These are phyloP conservation scores for Lethocerus indicus DNA, from an alignment of 1,140 invertebrate species.

Conservation along the genomic window DNA sequence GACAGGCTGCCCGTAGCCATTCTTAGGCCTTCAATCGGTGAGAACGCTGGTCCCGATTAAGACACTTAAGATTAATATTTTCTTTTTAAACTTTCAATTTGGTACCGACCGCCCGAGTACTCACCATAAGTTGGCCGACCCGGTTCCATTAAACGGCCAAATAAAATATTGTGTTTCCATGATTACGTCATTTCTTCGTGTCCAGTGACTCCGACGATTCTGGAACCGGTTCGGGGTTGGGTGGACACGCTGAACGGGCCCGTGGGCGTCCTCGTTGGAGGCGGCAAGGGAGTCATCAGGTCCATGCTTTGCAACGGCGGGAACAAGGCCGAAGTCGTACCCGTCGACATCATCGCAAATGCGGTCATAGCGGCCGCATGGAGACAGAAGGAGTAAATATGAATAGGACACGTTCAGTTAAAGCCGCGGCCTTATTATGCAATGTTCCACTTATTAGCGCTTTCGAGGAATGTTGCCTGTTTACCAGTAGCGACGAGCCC, in stretches of 20 bases:
- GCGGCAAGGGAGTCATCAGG: conserved; percentile 38
- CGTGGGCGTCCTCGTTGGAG: conserved; percentile 28
- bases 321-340: conserved; percentile 38
- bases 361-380: conserved; percentile 37
- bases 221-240: conserved; percentile 35
- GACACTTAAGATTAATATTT: neutral
- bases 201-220: conserved; percentile 23
- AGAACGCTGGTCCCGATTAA: neutral
- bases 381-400: too few relatives aligned
- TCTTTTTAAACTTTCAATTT: neutral
- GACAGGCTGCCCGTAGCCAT: conserved; percentile 35
- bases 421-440: too few relatives aligned
- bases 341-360: conserved; percentile 45
- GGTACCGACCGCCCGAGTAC: too few relatives aligned
- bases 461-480: too few relatives aligned
- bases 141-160: too few relatives aligned
- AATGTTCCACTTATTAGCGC: too few relatives aligned
- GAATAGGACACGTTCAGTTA: too few relatives aligned
- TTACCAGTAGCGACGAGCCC: too few relatives aligned
- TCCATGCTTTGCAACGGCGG: conserved; percentile 29
- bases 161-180: neutral
- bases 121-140: too few relatives aligned
- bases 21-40: conserved; percentile 51
- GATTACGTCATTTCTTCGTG: conserved; percentile 12
- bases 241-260: conserved; percentile 53